Evolutionary conservation across 2,888 invertebrate species (phyloP).

Genomic region (Cantharis nigra): DNA sequence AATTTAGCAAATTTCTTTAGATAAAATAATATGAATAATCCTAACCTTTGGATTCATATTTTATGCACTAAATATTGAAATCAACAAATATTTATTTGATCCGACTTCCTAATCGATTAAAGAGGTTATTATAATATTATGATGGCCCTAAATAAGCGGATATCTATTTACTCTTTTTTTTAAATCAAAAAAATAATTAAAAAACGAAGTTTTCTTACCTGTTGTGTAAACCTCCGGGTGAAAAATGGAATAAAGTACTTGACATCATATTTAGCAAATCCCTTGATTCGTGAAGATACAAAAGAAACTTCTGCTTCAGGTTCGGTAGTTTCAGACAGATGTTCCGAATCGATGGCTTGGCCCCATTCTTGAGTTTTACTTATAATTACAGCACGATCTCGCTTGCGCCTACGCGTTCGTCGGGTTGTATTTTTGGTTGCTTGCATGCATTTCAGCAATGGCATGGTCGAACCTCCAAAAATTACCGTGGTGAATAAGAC

Average conservation of each 20-base stretch:
- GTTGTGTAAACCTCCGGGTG: constrained; percentile 92
- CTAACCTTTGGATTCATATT: not conserved
- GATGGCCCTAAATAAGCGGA: too few relatives aligned
- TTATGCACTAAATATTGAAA: not conserved
- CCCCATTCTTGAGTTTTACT: constrained; percentile 99
- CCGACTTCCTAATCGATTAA: not conserved
- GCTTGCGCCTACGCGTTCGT: constrained; percentile 59
- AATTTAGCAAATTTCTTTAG: not conserved
- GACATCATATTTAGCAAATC: constrained; percentile 89
- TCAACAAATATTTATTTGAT: not conserved
- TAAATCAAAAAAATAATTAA: too few relatives aligned
- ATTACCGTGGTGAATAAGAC: constrained; percentile 94
- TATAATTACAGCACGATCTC: constrained; percentile 83
- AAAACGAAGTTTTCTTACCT: constrained; percentile 59
- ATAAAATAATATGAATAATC: not conserved
- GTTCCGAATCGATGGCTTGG: constrained; percentile 91
- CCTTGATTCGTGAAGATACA: constrained; percentile 77
- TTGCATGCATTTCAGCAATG: constrained; percentile 89
- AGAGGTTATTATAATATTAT: not conserved
- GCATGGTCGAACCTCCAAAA: constrained; percentile 98
- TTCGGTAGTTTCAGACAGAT: constrained; percentile 89
- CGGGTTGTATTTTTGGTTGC: constrained; percentile 63
- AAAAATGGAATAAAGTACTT: constrained; percentile 96
- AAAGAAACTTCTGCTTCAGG: constrained; percentile 91
- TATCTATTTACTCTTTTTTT: too few relatives aligned